Percentiles rank a stretch among this genome's conserved stretches.
These are phyloP conservation scores for Oxyura jamaicensis DNA, from an alignment of 2,113 vertebrate species.

Conservation along the genomic window DNA sequence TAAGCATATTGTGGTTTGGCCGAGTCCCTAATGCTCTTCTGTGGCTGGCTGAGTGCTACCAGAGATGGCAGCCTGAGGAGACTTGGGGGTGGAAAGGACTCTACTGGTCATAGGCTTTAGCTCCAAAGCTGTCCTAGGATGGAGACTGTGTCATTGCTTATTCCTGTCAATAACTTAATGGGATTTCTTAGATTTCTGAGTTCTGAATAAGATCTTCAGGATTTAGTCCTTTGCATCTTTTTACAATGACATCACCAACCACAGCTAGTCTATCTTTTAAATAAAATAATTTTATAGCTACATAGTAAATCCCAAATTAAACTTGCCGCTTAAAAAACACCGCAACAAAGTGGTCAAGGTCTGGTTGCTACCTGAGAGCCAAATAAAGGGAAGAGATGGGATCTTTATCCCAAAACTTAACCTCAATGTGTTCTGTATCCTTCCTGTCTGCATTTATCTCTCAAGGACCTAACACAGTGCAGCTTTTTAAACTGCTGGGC, in stretches of 20 bases:
- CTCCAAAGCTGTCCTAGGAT: background rate
- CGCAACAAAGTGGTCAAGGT: background rate
- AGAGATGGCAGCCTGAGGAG: background rate
- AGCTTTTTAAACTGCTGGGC: background rate
- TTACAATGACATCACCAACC: slow-evolving; percentile 21
- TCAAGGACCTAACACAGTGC: background rate
- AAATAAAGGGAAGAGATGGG: rapidly evolving
- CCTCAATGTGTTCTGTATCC: background rate
- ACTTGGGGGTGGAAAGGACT: background rate
- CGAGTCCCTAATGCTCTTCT: background rate
- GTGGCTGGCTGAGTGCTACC: background rate
- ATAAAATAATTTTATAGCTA: slow-evolving; percentile 26
- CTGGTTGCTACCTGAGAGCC: background rate
- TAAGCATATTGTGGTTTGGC: background rate
- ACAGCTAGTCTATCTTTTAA: background rate
- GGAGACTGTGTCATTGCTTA: background rate
- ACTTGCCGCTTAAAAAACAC: background rate
- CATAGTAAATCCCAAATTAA: slow-evolving; percentile 32
- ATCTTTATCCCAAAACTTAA: background rate
- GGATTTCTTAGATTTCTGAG: background rate
- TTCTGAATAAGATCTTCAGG: background rate
- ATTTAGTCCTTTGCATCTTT: slow-evolving; percentile 16
- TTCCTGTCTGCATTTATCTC: background rate
- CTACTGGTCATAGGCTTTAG: background rate
- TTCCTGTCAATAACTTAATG: background rate